phyloP scores from a whole-genome alignment of 2,113 vertebrate species.

The Sylvia atricapilla region DNA sequence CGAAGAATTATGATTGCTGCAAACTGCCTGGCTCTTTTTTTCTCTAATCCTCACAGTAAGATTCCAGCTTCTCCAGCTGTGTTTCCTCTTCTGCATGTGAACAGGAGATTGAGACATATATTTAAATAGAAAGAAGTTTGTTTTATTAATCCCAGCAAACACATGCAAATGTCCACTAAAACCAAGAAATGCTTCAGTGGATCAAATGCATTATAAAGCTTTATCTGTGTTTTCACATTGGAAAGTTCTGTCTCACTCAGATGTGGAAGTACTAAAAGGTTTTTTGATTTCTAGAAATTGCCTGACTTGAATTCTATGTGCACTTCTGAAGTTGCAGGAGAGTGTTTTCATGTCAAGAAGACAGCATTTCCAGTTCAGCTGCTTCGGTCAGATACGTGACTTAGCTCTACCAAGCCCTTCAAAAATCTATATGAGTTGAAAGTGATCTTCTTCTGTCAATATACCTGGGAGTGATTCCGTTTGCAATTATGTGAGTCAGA shows the following conservation, averaged over 20 bases:
- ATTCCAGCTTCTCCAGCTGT: background rate
- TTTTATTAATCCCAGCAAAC: background rate
- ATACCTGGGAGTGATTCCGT: constrained; percentile 11
- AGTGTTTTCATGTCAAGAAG: background rate
- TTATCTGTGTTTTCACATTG: background rate
- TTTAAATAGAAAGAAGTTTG: background rate
- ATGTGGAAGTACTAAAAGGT: background rate
- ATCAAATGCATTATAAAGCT: background rate
- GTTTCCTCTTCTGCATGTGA: background rate
- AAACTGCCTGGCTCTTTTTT: background rate
- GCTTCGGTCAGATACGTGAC: background rate
- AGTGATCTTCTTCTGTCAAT: background rate
- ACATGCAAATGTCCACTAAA: background rate
- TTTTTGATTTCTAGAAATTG: constrained; percentile 23
- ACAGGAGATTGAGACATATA: background rate
- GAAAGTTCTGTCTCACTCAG: background rate
- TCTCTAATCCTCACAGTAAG: background rate
- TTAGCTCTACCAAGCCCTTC: background rate
- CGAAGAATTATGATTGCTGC: background rate
- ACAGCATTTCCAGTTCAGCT: constrained; percentile 33
- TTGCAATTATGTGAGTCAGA: constrained; percentile 5
- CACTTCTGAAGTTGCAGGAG: background rate
- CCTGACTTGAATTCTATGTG: background rate
- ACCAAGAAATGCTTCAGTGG: background rate
- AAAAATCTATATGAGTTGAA: background rate